Evolutionary conservation across 2,888 invertebrate species (phyloP).

Genomic region (Perdita meconis): DNA sequence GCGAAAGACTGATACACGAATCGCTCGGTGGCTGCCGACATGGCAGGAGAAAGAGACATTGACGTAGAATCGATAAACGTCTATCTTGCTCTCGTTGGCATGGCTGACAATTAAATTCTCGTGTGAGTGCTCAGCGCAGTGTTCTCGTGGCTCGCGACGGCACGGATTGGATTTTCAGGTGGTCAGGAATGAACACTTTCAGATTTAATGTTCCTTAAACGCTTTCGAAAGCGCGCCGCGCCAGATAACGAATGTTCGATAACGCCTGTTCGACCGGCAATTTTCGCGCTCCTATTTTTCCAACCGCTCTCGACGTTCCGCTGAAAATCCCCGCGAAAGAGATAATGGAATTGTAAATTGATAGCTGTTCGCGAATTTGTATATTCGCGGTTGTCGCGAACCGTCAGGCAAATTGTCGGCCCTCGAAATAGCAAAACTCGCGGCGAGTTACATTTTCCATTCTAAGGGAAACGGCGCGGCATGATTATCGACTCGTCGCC

Average conservation of each 20-base stretch:
- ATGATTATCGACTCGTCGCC: not conserved
- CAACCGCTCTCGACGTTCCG: not conserved
- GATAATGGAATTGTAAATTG: no score
- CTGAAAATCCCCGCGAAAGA: no score
- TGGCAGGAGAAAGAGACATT: slow-evolving; percentile 56
- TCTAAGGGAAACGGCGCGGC: no score
- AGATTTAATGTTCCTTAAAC: slow-evolving; percentile 14
- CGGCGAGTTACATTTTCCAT: no score
- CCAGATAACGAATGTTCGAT: not conserved
- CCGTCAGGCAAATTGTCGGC: no score
- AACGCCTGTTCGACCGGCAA: not conserved
- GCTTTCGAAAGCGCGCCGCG: slow-evolving; percentile 1
- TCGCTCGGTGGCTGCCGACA: slow-evolving; percentile 8
- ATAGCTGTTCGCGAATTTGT: no score
- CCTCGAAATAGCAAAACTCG: no score
- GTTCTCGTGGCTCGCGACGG: slow-evolving; percentile 48
- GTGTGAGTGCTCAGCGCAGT: slow-evolving; percentile 45
- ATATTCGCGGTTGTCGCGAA: no score
- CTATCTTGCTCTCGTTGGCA: slow-evolving; percentile 53
- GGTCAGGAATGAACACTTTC: not conserved
- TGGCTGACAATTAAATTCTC: slow-evolving; percentile 69
- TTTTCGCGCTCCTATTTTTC: not conserved
- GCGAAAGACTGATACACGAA: slow-evolving; percentile 35
- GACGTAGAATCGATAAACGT: slow-evolving; percentile 64
- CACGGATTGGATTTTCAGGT: slow-evolving; percentile 21